These are phyloP conservation scores for Anisognathus igniventris DNA, from an alignment of 2,797 vertebrate species.

Conservation along the genomic window DNA sequence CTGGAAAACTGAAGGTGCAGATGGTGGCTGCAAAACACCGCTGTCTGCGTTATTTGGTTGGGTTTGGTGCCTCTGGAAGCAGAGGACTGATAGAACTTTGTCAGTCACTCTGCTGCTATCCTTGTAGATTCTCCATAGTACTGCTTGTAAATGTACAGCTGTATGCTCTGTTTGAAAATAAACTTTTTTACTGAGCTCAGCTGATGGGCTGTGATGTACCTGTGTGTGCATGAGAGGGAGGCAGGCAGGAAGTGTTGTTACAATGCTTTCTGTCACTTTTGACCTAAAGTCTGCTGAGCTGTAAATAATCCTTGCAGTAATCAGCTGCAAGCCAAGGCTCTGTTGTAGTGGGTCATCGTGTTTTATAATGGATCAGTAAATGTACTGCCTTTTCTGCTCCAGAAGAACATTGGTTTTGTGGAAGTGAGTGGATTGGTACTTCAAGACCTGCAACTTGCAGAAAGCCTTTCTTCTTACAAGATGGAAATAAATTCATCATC, in stretches of 20 bases:
- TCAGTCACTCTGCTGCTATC: background rate
- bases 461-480: background rate
- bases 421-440: background rate
- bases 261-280: background rate
- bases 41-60: background rate
- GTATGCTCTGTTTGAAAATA: background rate
- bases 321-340: background rate
- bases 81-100: background rate
- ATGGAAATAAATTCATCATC: background rate
- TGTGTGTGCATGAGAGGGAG: background rate
- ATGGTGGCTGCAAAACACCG: background rate
- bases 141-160: background rate
- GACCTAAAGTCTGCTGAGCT: background rate
- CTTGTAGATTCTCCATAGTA: background rate
- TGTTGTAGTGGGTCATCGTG: background rate
- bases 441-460: background rate
- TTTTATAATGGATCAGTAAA: background rate
- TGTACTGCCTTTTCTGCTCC: background rate
- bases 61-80: fast-evolving
- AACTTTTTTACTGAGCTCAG: background rate
- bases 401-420: background rate
- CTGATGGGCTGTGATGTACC: background rate
- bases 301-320: background rate
- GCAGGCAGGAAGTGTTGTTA: background rate
- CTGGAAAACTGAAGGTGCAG: background rate